Conservation (phyloP, 2,797 vertebrate species). For the Neostethus bicornis region DNA sequence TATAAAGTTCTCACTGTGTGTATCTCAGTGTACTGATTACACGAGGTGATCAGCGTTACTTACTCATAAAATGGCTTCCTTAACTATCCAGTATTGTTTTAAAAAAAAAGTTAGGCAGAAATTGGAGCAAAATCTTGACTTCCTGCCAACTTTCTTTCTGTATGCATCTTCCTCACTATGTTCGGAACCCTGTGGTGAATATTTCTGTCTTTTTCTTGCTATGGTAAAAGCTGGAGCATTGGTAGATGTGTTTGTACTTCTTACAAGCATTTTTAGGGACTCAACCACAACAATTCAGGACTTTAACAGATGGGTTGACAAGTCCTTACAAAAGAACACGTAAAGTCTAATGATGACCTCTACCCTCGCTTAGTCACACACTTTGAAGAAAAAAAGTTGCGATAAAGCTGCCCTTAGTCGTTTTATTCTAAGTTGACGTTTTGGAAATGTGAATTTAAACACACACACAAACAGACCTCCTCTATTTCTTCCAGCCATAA, state of each 20-base stretch:
- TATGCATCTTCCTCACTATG: slow-evolving; percentile 5
- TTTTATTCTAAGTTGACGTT: not conserved
- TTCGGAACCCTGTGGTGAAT: slow-evolving; percentile 74
- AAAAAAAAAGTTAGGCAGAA: no score
- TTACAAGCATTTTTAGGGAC: slow-evolving; percentile 4
- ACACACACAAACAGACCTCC: slow-evolving; percentile 31
- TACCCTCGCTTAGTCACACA: slow-evolving; percentile 27
- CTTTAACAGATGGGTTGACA: slow-evolving; percentile 10
- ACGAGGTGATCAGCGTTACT: no score
- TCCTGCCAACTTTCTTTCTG: slow-evolving; percentile 70
- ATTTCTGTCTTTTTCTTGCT: slow-evolving; percentile 87
- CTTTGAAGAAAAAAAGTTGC: slow-evolving; percentile 5
- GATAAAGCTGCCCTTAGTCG: not conserved
- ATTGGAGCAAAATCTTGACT: no score
- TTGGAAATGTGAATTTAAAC: slow-evolving; percentile 25
- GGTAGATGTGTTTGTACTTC: slow-evolving; percentile 75
- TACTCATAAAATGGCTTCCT: no score
- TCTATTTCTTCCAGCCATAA: slow-evolving; percentile 72
- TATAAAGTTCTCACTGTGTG: no score
- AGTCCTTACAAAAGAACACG: slow-evolving; percentile 14
- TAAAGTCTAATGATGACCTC: slow-evolving; percentile 40
- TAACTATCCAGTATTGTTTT: no score
- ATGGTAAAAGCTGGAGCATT: slow-evolving; percentile 81
- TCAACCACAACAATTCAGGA: not conserved
- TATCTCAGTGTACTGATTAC: no score